Percentiles rank a stretch among this genome's conserved stretches.
These are phyloP conservation scores for Rapana venosa DNA, from an alignment of 2,888 invertebrate species.

Conservation along the genomic window DNA sequence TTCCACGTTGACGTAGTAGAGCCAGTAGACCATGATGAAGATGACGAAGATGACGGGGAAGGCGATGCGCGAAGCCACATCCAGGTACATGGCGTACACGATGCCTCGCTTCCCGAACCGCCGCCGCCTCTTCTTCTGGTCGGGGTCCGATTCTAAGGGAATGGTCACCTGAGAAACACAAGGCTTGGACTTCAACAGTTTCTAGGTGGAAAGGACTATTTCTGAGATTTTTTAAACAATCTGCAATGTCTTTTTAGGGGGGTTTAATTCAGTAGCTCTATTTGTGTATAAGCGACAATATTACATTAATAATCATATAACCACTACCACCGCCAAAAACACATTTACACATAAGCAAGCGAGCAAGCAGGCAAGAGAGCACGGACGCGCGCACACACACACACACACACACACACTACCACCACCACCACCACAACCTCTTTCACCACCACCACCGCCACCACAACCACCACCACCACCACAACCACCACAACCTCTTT, in stretches of 20 bases:
- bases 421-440: not conserved
- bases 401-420: not conserved
- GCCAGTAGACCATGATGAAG: conserved; percentile 71
- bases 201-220: too few species aligned
- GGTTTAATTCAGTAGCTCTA: too few species aligned
- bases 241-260: too few species aligned
- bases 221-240: too few species aligned
- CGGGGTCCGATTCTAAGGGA: conserved; percentile 45
- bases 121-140: conserved; percentile 34
- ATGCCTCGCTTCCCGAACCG: conserved; percentile 52
- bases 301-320: too few species aligned
- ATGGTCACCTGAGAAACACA: conserved; percentile 42
- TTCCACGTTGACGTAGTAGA: conserved; percentile 62
- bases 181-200: too few species aligned
- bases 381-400: not conserved
- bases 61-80: conserved; percentile 66
- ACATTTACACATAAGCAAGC: not conserved
- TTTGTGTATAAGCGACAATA: too few species aligned
- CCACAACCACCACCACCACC: not conserved
- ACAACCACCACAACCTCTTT: not conserved
- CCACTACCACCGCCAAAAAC: too few species aligned
- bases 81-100: conserved; percentile 66
- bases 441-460: too few species aligned
- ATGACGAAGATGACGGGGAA: conserved; percentile 67
- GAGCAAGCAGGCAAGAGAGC: not conserved